phyloP scores from a whole-genome alignment of 2,113 vertebrate genomes.

The Nyctereutes procyonoides region DNA sequence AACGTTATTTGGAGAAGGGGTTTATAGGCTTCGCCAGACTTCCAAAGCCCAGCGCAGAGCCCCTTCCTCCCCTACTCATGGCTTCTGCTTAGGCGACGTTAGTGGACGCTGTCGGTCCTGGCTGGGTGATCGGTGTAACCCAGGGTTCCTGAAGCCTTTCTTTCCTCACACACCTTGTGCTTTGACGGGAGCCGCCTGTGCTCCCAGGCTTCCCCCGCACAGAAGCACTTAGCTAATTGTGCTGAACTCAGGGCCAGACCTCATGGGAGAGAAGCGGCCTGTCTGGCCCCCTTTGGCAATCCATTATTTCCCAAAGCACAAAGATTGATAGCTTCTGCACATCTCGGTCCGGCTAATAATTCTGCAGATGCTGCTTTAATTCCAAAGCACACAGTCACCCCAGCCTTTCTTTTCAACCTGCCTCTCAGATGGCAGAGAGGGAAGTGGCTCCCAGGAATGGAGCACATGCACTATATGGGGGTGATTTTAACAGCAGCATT shows the following conservation, averaged over 20 bases:
- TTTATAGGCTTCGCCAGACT: not conserved
- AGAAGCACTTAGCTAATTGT: constrained; percentile 77
- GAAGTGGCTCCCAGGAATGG: not conserved
- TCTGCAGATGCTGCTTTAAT: constrained; percentile 59
- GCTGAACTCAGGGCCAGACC: constrained; percentile 61
- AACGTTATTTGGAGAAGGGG: not conserved
- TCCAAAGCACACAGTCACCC: not conserved
- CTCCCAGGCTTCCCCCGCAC: not conserved
- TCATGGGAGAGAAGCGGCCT: constrained; percentile 23
- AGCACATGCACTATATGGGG: not conserved
- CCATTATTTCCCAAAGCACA: constrained; percentile 48
- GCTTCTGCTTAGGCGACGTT: not conserved
- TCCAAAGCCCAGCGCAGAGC: not conserved
- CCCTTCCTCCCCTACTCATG: accelerated
- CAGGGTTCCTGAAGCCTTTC: not conserved
- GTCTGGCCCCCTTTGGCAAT: not conserved
- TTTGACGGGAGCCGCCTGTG: not conserved
- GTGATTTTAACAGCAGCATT: not conserved
- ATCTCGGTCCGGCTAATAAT: constrained; percentile 42
- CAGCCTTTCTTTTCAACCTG: constrained; percentile 44
- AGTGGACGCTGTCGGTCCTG: not conserved
- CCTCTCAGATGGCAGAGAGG: not conserved
- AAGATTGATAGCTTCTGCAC: constrained; percentile 64
- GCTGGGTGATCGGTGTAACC: not conserved
- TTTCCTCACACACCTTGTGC: not conserved